These are phyloP conservation scores for Carterocephalus palaemon DNA, from an alignment of 2,888 invertebrate species.

Conservation along the genomic window DNA sequence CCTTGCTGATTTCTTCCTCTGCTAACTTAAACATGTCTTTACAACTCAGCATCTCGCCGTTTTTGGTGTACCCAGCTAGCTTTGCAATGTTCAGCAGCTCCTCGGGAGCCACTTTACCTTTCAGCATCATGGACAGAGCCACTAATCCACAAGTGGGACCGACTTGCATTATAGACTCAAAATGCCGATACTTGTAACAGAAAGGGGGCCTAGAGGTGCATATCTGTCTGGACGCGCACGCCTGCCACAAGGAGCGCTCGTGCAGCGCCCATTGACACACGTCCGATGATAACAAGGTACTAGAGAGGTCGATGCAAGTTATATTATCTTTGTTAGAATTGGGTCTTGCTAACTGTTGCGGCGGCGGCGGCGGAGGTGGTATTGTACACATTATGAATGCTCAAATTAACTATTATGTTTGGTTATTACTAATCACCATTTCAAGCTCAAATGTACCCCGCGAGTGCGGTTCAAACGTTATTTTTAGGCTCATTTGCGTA, in stretches of 20 bases:
- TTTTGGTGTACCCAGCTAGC: slow-evolving; percentile 82
- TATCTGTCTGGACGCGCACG: slow-evolving; percentile 77
- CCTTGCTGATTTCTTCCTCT: slow-evolving; percentile 72
- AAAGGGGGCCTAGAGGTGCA: slow-evolving; percentile 71
- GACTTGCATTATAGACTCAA: slow-evolving; percentile 65
- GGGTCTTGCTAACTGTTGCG: slow-evolving; percentile 33
- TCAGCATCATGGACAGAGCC: slow-evolving; percentile 89
- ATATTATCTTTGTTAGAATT: slow-evolving; percentile 16
- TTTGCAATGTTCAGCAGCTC: slow-evolving; percentile 82
- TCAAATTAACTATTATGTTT: not conserved
- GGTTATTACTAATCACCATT: not conserved
- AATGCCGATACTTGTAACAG: slow-evolving; percentile 62
- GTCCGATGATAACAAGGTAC: slow-evolving; percentile 33
- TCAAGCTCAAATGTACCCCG: not conserved
- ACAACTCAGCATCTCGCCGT: slow-evolving; percentile 94
- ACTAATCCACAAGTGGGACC: slow-evolving; percentile 92
- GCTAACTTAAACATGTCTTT: slow-evolving; percentile 83
- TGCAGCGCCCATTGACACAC: slow-evolving; percentile 79
- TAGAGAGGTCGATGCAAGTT: not conserved
- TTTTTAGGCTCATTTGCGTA: slow-evolving; percentile 19
- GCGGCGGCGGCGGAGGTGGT: slow-evolving; percentile 52
- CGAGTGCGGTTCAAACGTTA: slow-evolving; percentile 10
- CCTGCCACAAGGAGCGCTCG: slow-evolving; percentile 77
- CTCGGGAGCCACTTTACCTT: slow-evolving; percentile 75
- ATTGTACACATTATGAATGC: slow-evolving; percentile 54